A percentile compares a stretch with the other conserved stretches of the same genome.
Conservation (phyloP, 1,140 invertebrate genomes). For the Drosophila novamexicana region DNA sequence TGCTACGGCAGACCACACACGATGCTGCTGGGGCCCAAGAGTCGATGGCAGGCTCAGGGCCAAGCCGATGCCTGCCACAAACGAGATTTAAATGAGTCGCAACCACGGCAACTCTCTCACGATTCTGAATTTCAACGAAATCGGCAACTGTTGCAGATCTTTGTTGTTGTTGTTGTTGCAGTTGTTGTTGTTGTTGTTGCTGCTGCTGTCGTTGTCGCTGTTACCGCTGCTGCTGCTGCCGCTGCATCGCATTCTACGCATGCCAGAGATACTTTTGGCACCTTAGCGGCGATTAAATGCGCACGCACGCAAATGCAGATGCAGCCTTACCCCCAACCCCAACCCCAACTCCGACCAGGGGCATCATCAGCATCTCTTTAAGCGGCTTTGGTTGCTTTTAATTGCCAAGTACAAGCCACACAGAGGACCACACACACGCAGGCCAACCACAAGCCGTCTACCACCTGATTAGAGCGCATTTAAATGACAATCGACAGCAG, state of each 20-base stretch:
- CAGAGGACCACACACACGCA: conserved; percentile 24
- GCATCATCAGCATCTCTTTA: conserved; percentile 28
- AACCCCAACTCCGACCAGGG: neutral
- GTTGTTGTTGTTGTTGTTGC: conserved; percentile 15
- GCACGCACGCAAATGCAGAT: conserved; percentile 53
- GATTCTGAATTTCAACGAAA: conserved; percentile 82
- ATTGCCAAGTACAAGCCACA: conserved; percentile 78
- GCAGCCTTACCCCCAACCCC: neutral
- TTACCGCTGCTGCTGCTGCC: conserved; percentile 1
- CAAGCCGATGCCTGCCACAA: conserved; percentile 53
- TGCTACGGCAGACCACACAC: conserved; percentile 64
- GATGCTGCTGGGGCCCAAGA: conserved; percentile 39
- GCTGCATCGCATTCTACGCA: conserved; percentile 66
- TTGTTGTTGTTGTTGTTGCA: conserved; percentile 30
- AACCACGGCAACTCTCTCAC: conserved; percentile 74
- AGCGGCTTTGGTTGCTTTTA: conserved; percentile 56
- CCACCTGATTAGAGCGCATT: conserved; percentile 73
- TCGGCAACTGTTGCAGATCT: conserved; percentile 49
- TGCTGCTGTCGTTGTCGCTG: conserved; percentile 4
- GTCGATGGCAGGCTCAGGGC: conserved; percentile 34
- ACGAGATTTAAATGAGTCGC: conserved; percentile 83
- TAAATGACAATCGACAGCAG: conserved; percentile 72
- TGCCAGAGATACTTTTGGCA: conserved; percentile 80
- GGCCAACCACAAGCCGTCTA: neutral
- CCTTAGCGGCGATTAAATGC: conserved; percentile 79